Base-by-base conservation (phyloP, 2,888 invertebrate genomes). In the Phortica magna region DNA sequence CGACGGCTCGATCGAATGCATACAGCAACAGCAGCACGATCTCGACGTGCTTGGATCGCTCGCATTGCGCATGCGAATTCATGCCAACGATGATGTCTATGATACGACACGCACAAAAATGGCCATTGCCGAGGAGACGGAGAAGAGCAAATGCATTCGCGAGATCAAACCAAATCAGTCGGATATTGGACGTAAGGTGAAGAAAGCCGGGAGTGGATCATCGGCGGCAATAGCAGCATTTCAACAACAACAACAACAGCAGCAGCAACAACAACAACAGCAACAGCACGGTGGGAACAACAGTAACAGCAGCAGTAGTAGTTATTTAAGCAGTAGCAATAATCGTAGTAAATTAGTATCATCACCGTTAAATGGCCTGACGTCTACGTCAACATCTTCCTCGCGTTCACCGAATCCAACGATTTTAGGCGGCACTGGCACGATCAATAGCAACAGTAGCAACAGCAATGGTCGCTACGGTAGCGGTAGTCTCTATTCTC, bases 41-140 rank as follows among this genome's bases (percentile, higher is more conserved):
- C 93, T 97, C 92, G 96, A 96, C 92, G 95, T 95, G 87, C 94
- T 98, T 93, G 98, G 98, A 84, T 94, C 96, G 83, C 94, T 98
- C 93, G 95, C 96, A 88, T 94, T 95, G 91, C 96, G 96, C 92
- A 96, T 98, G 95, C 95, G 97, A 82, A 96, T 98, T 86, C 96
- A 96, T 91, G 98, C 98, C 88, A 98, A 97, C 90, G 98, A 98
- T 90, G 98, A 98, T 93, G 96, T 98, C 78, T 98, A 98, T 93
- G 97, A 97, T 93, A 95, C 96, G 87, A 98, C 98, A 84, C 95
- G 96, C 93, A 95, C 96, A 92, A 95, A 97, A 89, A 97, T 98
- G 96, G 97, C 96, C 89, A 95, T 95, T 89, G 97, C 96, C 83
- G 97, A 98, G 92, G 97, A 98, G 92, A 96, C 96, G 92, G 96